Base-by-base conservation (phyloP, 2,113 vertebrate genomes). In the Donacobius atricapilla region DNA sequence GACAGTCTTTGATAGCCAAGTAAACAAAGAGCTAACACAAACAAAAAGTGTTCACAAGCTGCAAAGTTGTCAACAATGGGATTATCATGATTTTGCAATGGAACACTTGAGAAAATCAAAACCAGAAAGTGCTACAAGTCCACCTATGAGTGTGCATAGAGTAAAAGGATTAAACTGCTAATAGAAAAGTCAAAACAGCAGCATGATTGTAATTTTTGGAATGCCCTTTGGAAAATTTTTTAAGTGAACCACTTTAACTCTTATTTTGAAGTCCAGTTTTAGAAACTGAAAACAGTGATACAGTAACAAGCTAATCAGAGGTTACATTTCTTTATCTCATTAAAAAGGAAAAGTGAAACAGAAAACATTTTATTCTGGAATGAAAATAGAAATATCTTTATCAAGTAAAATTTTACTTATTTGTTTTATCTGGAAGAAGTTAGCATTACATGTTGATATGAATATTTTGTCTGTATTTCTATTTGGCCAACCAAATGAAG, bases 141-240 rank as follows among this genome's bases (percentile, higher is more conserved):
- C 23, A 56, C 37, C 18, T 27, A 15, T 3, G 27, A 65, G 1
- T 3, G 1, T 37, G 19, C 1, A 4, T 13, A 18, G 30, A 71
- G 7, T 21, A 71, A 30, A 30, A 80, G 10, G 5, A 63, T 54
- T 80, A 63, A 81, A 40, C 12, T 68, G 3, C 15, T 72, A 63
- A 57, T 9, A 72, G 35, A 37, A 16, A 58, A 84, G 13, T 6
- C 3, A 37, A 81, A 92, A 12, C 11, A 72, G 8, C 6, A 51
- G 28, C 21, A 28, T 63, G 40, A n/a, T 8, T 57, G 18, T 73
- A 0, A 15, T 72, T 81, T 50, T 28, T 77, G 17, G 28, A 80
- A 44, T 54, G 22, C 17, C 2, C 3, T 60, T 81, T 33, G 30
- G 27, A 42, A 51, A 39, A 8, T 51, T 51, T 73, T 77, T 69